These are phyloP conservation scores for Anolis carolinensis DNA, from an alignment of 2,113 vertebrate species.

Conservation along the genomic window DNA sequence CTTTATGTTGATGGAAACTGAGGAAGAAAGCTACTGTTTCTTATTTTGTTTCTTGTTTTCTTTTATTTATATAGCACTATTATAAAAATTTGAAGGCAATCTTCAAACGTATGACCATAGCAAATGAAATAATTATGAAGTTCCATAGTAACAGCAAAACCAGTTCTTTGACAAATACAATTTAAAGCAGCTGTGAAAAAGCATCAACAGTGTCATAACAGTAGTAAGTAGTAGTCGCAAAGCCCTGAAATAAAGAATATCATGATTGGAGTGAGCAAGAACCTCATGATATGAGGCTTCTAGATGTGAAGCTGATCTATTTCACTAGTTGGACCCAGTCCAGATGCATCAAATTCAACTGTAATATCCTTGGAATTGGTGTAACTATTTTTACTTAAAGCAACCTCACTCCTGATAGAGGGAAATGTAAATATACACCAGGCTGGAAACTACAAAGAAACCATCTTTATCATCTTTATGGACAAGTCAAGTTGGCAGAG, in stretches of 20 bases:
- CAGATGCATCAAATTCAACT: background rate
- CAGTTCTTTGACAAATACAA: too few species aligned
- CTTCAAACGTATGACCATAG: too few species aligned
- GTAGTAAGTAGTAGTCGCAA: background rate
- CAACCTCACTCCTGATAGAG: background rate
- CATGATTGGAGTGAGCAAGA: background rate
- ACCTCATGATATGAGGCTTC: background rate
- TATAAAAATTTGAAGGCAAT: too few species aligned
- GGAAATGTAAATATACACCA: background rate
- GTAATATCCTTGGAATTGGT: background rate
- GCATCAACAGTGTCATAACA: too few species aligned
- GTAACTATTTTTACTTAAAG: background rate
- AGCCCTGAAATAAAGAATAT: background rate
- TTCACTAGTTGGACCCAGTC: background rate
- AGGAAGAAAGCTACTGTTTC: too few species aligned
- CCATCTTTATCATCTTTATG: background rate
- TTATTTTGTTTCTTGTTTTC: too few species aligned
- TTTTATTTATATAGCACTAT: too few species aligned
- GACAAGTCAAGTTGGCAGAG: background rate
- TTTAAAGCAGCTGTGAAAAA: too few species aligned
- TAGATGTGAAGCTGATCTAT: background rate
- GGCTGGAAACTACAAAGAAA: background rate
- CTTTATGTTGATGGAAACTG: background rate
- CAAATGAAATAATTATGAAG: too few species aligned
- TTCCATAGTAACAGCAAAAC: too few species aligned